Evolutionary conservation across 2,113 vertebrate species (phyloP).

Genomic region (Cyphotilapia sp.): DNA sequence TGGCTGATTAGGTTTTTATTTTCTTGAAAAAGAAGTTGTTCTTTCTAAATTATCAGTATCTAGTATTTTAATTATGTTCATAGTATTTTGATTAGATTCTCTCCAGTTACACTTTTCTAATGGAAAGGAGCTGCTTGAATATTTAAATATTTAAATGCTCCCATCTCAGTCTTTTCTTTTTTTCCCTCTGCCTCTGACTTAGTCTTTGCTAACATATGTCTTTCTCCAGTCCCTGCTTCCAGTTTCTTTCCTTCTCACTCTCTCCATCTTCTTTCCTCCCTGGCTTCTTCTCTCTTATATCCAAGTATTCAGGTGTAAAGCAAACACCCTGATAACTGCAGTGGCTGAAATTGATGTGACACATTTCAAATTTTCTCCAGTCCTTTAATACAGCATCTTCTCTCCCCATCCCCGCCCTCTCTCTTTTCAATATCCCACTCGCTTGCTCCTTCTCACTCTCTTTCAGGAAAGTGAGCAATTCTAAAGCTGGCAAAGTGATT

Average conservation of each 20-base stretch:
- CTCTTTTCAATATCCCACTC: conserved; percentile 26
- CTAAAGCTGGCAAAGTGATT: conserved; percentile 59
- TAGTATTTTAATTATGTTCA: background rate
- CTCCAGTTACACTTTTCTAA: background rate
- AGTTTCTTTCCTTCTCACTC: background rate
- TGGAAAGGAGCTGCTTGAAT: background rate
- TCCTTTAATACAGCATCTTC: conserved; percentile 36
- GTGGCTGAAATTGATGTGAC: conserved; percentile 52
- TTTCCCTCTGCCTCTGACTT: background rate
- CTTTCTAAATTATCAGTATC: background rate
- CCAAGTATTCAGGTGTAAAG: conserved; percentile 19
- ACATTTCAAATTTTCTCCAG: conserved; percentile 39
- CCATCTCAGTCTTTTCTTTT: background rate
- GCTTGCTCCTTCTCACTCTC: conserved; percentile 9
- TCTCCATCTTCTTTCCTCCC: background rate
- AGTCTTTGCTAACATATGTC: background rate
- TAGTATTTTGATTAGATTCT: background rate
- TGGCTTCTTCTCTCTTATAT: background rate
- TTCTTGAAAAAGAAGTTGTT: background rate
- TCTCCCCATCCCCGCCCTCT: background rate
- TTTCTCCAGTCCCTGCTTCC: background rate
- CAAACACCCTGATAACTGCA: conserved; percentile 35
- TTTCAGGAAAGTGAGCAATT: conserved; percentile 56
- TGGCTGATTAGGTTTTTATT: background rate
- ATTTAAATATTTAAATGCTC: background rate